These are phyloP conservation scores for Halichoeres trimaculatus DNA, from an alignment of 2,113 vertebrate species.

Conservation along the genomic window DNA sequence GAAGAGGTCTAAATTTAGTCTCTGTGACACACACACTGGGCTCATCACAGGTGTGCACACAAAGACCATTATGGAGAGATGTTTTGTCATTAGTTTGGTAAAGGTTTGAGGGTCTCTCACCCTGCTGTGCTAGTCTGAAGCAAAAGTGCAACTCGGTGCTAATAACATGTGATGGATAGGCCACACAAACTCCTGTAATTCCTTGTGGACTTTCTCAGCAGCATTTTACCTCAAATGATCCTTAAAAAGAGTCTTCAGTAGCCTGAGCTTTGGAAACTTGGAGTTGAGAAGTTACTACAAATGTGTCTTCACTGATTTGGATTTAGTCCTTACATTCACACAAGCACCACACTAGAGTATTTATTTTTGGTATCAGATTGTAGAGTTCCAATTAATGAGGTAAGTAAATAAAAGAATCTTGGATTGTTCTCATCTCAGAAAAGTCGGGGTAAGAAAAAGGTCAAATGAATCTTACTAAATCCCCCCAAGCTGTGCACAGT, in stretches of 20 bases:
- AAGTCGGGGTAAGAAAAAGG: slow-evolving; percentile 6
- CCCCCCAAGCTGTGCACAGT: slow-evolving; percentile 17
- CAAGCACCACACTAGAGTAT: slow-evolving; percentile 1
- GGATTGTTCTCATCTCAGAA: slow-evolving; percentile 19
- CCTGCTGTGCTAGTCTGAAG: slow-evolving; percentile 42
- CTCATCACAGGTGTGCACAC: slow-evolving; percentile 27
- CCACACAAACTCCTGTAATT: slow-evolving; percentile 30
- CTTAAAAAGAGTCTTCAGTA: slow-evolving; percentile 45
- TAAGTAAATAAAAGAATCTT: neutral
- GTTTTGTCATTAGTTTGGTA: slow-evolving; percentile 54
- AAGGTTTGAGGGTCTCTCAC: slow-evolving; percentile 49
- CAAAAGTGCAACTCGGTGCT: slow-evolving; percentile 27
- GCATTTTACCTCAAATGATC: slow-evolving; percentile 29
- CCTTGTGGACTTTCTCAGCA: slow-evolving; percentile 47
- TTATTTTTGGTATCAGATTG: slow-evolving; percentile 5
- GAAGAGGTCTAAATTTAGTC: slow-evolving; percentile 9
- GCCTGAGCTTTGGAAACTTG: slow-evolving; percentile 24
- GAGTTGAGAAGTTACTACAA: slow-evolving; percentile 8
- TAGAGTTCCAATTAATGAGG: slow-evolving; percentile 18
- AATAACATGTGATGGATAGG: slow-evolving; percentile 50
- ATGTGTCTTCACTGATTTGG: neutral
- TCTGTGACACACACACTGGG: neutral
- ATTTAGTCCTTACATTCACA: slow-evolving; percentile 7
- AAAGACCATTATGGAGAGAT: slow-evolving; percentile 46
- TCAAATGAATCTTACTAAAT: slow-evolving; percentile 3